Base-by-base conservation (phyloP, 2,113 vertebrate species). In the Corythoichthys intestinalis region DNA sequence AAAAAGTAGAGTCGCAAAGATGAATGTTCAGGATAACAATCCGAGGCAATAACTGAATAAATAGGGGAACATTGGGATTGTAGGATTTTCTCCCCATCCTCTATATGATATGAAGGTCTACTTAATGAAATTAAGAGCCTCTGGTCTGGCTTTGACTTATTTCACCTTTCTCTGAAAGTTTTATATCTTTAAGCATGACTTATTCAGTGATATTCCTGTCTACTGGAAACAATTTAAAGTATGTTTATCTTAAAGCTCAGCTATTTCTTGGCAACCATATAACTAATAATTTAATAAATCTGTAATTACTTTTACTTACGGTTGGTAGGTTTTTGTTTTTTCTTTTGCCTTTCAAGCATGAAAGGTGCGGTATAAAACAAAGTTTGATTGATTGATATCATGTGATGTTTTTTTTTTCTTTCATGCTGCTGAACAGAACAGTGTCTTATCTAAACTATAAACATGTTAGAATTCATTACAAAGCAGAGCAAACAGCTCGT, bases 101-200 rank as follows among this genome's bases (percentile, higher is more conserved):
- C 1, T 14, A 15, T 3, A 20, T 46, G 28, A 70, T 6, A 9
- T 34, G 71, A 87, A 78, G 83, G 76, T 83, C 74, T 80, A 67
- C 72, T 35, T 37, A 64, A 72, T 39, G 47, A 44, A 78, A 47
- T 53, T 28, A 47, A 54, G 68, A 62, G 15, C 44, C 41, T 28
- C 60, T 2, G 15, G n/a, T 56, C 74, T 78, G 70, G 77, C 20
- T 79, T 78, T 67, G 57, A 81, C 79, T 78, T 67, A 49, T n/a
- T 79, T 69, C 68, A 61, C 75, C 68, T 71, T 75, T 73, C 72
- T 63, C 58, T 48, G 62, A 75, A 83, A 81, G 72, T 79, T 81
- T 83, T 82, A 59, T 73, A 70, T 86, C 72, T 61, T 79, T 68
- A 63, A 70, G 70, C 75, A 82, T 84, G 81, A 84, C 75, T 86